These are phyloP conservation scores for Leptopilina drosophilae DNA, from an alignment of 2,888 invertebrate species.

Conservation along the genomic window DNA sequence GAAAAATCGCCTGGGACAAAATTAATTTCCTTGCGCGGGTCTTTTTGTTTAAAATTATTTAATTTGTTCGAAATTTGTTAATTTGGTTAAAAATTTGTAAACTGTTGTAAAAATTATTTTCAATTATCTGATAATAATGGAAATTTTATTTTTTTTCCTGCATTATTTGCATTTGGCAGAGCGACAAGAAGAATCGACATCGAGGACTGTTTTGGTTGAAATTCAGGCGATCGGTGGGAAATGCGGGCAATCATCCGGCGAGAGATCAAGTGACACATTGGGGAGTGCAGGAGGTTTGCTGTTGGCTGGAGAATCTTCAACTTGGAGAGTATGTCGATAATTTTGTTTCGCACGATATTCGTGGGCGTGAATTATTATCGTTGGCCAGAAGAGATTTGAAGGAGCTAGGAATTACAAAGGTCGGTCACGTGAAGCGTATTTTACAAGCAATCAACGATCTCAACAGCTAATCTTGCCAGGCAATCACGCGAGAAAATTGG, in stretches of 20 bases:
- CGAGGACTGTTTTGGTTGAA: conserved; percentile 85
- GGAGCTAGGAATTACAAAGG: conserved; percentile 95
- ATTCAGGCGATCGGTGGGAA: conserved; percentile 78
- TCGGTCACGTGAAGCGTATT: conserved; percentile 97
- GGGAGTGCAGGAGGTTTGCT: conserved; percentile 93
- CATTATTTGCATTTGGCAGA: conserved; percentile 58
- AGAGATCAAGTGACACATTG: conserved; percentile 79
- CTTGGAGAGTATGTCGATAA: conserved; percentile 94
- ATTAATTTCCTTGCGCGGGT: too few species aligned
- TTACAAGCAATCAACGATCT: conserved; percentile 94
- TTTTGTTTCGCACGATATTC: conserved; percentile 93
- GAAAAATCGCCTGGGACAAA: too few species aligned
- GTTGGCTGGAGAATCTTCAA: conserved; percentile 93
- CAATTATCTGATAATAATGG: too few species aligned
- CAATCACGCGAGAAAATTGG: background rate
- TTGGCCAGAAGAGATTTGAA: conserved; percentile 91
- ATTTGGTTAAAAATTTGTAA: too few species aligned
- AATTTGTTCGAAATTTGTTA: background rate
- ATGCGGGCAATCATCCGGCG: conserved; percentile 72
- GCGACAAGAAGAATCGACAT: conserved; percentile 75
- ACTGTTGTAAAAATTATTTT: too few species aligned
- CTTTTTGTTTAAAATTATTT: background rate
- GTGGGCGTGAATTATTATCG: conserved; percentile 91
- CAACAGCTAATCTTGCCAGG: conserved; percentile 65
- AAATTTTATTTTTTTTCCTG: background rate